Conservation (phyloP, 1,140 invertebrate species). For the Leptinotarsa lineolata region DNA sequence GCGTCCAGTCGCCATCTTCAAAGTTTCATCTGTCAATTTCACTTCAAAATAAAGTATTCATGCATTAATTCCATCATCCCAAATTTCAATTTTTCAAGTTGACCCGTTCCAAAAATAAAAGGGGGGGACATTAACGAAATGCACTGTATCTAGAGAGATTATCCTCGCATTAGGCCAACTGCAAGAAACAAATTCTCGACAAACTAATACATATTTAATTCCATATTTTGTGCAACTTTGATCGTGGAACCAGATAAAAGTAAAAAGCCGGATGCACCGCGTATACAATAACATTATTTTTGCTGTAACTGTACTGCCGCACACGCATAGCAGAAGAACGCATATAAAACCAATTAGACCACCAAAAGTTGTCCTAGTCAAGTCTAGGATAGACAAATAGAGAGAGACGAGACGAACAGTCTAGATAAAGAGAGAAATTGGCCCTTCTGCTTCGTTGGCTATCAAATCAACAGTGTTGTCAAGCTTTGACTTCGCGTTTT, state of each 20-base stretch:
- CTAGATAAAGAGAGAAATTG: slow-evolving; percentile 21
- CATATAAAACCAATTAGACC: slow-evolving; percentile 35
- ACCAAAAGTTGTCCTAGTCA: slow-evolving; percentile 37
- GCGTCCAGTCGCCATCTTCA: no score
- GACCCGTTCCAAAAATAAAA: no score
- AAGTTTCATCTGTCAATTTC: no score
- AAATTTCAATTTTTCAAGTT: no score
- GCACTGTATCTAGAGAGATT: no score
- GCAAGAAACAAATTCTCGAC: no score
- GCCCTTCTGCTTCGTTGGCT: slow-evolving; percentile 28
- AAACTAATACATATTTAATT: background rate
- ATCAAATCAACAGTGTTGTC: slow-evolving; percentile 22
- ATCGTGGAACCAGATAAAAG: background rate
- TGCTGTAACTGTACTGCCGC: slow-evolving; percentile 29
- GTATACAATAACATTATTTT: slow-evolving; percentile 26
- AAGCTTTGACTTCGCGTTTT: background rate
- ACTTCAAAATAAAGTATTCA: no score
- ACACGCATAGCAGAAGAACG: slow-evolving; percentile 24
- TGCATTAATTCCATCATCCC: no score
- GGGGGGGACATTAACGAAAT: no score
- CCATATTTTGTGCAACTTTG: slow-evolving; percentile 8
- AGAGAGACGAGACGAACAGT: slow-evolving; percentile 12
- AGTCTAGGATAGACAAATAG: slow-evolving; percentile 36
- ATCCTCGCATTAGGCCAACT: no score
- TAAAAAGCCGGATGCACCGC: slow-evolving; percentile 7